phyloP scores from a whole-genome alignment of 1,140 invertebrate species.

The Conus ventricosus region DNA sequence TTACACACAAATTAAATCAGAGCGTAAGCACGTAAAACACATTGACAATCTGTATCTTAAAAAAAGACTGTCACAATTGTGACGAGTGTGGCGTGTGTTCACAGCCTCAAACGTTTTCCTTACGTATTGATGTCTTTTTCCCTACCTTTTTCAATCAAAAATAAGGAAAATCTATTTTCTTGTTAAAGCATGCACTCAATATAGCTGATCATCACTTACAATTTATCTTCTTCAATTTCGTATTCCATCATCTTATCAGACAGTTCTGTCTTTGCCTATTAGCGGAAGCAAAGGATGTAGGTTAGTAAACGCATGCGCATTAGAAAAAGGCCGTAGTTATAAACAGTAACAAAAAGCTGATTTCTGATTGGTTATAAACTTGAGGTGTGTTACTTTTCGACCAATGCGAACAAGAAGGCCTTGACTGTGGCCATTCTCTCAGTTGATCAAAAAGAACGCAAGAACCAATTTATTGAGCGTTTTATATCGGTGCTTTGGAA shows the following conservation, averaged over 20 bases:
- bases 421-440: neutral
- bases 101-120: too few relatives aligned
- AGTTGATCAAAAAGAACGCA: neutral
- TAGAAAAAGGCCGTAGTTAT: neutral
- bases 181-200: too few relatives aligned
- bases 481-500: too few relatives aligned
- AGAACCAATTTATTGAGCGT: too few relatives aligned
- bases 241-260: conserved; percentile 57
- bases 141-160: too few relatives aligned
- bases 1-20: too few relatives aligned
- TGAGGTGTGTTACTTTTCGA: conserved; percentile 4
- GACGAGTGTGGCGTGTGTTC: too few relatives aligned
- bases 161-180: too few relatives aligned
- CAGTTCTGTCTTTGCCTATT: neutral
- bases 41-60: too few relatives aligned
- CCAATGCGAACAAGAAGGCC: neutral
- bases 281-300: neutral
- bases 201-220: conserved; percentile 45
- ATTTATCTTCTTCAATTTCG: conserved; percentile 61
- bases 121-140: too few relatives aligned
- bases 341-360: neutral
- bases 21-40: too few relatives aligned
- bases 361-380: conserved; percentile 10
- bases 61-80: too few relatives aligned
- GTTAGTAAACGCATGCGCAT: neutral